Evolutionary conservation across 2,888 invertebrate species (phyloP).

Genomic region (Xanthia togata): DNA sequence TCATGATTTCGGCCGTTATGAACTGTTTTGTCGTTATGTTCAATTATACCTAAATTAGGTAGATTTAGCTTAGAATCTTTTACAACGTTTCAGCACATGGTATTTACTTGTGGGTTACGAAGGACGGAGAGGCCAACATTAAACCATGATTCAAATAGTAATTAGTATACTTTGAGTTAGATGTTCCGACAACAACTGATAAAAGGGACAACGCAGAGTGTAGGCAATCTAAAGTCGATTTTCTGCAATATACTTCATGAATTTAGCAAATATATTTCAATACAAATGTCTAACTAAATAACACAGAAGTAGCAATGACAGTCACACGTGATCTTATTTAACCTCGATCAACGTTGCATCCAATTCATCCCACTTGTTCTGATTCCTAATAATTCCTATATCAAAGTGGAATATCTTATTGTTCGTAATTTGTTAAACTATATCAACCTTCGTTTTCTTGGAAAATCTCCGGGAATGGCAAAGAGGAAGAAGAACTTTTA

Average conservation of each 20-base stretch:
- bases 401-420: slow-evolving; percentile 24
- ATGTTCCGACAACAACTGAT: background rate
- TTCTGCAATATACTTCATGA: background rate
- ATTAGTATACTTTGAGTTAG: background rate
- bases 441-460: slow-evolving; percentile 34
- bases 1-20: background rate
- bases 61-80: background rate
- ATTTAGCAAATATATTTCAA: background rate
- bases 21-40: background rate
- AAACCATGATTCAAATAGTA: slow-evolving; percentile 1
- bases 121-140: background rate
- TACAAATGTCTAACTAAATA: background rate
- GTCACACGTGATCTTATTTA: slow-evolving; percentile 29
- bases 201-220: background rate
- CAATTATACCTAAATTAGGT: background rate
- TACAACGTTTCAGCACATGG: background rate
- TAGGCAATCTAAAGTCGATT: background rate
- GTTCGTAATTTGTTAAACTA: slow-evolving; percentile 33
- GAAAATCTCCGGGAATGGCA: slow-evolving; percentile 28
- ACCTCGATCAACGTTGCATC: slow-evolving; percentile 46
- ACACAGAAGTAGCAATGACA: slow-evolving; percentile 1
- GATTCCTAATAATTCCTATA: slow-evolving; percentile 22
- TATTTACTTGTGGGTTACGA: slow-evolving; percentile 3
- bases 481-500: background rate
- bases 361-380: slow-evolving; percentile 49